These are phyloP conservation scores for Papilio demoleus DNA, from an alignment of 2,888 invertebrate genomes.

Conservation along the genomic window DNA sequence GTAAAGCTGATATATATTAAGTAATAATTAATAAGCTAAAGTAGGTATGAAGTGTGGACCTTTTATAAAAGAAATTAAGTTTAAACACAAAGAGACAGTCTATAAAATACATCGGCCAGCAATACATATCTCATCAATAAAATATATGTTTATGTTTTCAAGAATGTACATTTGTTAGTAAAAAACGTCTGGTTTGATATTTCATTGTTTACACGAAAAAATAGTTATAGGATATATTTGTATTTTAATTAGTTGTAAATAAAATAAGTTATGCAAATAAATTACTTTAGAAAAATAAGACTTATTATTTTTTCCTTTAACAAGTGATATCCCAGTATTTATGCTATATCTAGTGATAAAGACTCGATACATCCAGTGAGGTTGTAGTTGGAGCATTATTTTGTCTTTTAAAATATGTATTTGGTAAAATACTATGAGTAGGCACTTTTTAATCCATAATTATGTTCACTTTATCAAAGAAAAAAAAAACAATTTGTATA, in stretches of 20 bases:
- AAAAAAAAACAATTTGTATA: neutral
- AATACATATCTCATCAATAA: too few relatives aligned
- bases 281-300: neutral
- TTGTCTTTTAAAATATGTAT: neutral
- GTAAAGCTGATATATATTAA: too few relatives aligned
- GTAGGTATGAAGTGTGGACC: too few relatives aligned
- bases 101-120: too few relatives aligned
- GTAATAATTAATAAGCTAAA: too few relatives aligned
- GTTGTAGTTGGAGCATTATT: neutral
- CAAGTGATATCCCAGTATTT: too few relatives aligned
- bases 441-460: conserved; percentile 1
- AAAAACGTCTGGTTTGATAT: neutral
- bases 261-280: neutral
- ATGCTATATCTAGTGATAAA: too few relatives aligned
- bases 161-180: too few relatives aligned
- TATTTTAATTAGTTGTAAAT: neutral
- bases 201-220: neutral
- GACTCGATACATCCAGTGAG: neutral
- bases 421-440: neutral
- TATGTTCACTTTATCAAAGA: neutral
- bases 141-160: too few relatives aligned
- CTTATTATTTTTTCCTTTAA: neutral
- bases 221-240: neutral
- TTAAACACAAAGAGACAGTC: too few relatives aligned
- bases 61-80: too few relatives aligned